Base-by-base conservation (phyloP, 2,113 vertebrate genomes). In the Tachuris rubrigastra region DNA sequence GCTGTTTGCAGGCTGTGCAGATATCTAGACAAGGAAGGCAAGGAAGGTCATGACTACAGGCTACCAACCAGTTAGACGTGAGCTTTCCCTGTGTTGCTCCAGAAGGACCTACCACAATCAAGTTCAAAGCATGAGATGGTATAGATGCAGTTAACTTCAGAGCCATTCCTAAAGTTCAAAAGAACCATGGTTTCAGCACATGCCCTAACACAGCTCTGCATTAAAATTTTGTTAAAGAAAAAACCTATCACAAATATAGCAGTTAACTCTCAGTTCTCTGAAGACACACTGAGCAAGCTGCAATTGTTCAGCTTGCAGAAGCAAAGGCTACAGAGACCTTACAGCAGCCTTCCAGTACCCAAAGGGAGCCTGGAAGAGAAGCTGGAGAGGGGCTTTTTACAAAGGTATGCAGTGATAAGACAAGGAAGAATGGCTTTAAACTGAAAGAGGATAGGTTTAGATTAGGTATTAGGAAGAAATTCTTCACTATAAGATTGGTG, bases 261-360 rank as follows among this genome's bases (percentile, higher is more conserved):
- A 55, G 22, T 31, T 68, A 79, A 58, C 7, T 52, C 24, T 6
- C 5, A 25, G 30, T 11, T 52, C 47, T 66, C 21, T 56, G 21
- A 59, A 79, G 31, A 46, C 23, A 74, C 2, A 9, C 24, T 39
- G 16, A 53, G n/a, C 0, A 0, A 47, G 17, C 39, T 60, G n/a
- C 1, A 0, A 35, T 39, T 82, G 24, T 22, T 75, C 28, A 53
- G 69, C 16, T 13, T 41, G 11, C 33, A 75, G 47, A 83, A 53
- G 13, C 20, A 68, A 75, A 75, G 52, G 24, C 28, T 25, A 14
- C n/a, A 41, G 46, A 75, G 11, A 66, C 27, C 19, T 49, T 73
- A 66, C 2, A 39, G 20, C 33, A 41, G 19, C 46, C 17, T 39
- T 62, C 16, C 35, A 62, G 25, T 62, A 62, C 11, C 33, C 74